These are phyloP conservation scores for Capreolus pygargus DNA, from an alignment of 2,113 vertebrate species.

Conservation along the genomic window DNA sequence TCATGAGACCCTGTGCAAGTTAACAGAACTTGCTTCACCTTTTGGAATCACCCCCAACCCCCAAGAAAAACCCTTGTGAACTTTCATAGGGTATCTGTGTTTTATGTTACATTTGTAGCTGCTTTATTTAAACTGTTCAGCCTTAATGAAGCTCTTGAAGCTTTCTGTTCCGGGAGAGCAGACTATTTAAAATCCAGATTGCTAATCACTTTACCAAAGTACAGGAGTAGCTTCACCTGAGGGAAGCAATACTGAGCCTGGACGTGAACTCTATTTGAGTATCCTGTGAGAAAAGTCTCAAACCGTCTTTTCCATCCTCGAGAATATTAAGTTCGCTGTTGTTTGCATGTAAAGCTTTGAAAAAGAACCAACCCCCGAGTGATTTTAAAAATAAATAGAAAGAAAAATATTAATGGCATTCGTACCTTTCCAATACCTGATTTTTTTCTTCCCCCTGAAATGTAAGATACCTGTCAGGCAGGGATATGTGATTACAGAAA, in stretches of 20 bases:
- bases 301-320: not conserved
- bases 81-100: conserved; percentile 52
- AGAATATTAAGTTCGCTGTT: conserved; percentile 1
- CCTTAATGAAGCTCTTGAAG: conserved; percentile 64
- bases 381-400: conserved; percentile 8
- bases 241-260: conserved; percentile 1
- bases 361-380: not conserved
- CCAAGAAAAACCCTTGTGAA: conserved; percentile 52
- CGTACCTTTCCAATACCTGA: not conserved
- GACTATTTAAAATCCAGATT: conserved; percentile 67
- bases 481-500: conserved; percentile 57
- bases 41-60: conserved; percentile 49
- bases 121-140: conserved; percentile 72
- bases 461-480: conserved; percentile 61
- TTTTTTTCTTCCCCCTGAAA: conserved; percentile 52
- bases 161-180: conserved; percentile 50
- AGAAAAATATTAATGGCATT: conserved; percentile 51
- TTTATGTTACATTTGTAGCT: conserved; percentile 50
- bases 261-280: conserved; percentile 46
- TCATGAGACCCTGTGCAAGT: conserved; percentile 65
- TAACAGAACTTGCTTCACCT: conserved; percentile 59
- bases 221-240: conserved; percentile 53
- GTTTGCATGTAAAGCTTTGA: conserved; percentile 41
- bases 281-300: conserved; percentile 18
- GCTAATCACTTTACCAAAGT: conserved; percentile 59